Conservation (phyloP, 2,797 vertebrate species). For the Malacoraja senta region DNA sequence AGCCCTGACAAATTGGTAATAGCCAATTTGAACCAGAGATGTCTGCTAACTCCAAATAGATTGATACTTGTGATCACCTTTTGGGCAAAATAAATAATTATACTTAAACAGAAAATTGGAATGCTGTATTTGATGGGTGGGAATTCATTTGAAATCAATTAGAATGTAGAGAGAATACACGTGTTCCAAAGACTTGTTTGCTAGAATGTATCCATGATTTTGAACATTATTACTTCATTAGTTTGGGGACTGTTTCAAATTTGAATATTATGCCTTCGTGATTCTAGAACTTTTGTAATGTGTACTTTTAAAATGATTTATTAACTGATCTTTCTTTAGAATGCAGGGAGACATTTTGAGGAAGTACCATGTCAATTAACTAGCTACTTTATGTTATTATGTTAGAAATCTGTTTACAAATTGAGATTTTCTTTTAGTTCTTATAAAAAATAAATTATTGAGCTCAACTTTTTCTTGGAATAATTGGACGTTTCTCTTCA, state of each 20-base stretch:
- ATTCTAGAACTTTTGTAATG: constrained; percentile 15
- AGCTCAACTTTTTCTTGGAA: neutral
- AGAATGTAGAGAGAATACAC: neutral
- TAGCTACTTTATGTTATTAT: neutral
- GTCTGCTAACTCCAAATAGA: neutral
- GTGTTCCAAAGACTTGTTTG: neutral
- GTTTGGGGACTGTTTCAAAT: neutral
- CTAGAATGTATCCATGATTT: constrained; percentile 21
- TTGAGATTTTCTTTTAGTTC: neutral
- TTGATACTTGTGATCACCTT: neutral
- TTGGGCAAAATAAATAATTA: neutral
- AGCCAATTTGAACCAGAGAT: neutral
- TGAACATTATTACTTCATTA: constrained; percentile 16
- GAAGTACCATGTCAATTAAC: neutral
- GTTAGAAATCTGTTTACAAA: neutral
- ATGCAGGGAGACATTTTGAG: neutral
- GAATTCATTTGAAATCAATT: neutral
- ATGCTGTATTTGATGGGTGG: neutral
- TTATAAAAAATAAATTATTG: neutral
- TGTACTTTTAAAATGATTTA: constrained; percentile 31
- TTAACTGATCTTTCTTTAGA: constrained; percentile 1
- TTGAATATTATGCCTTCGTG: neutral
- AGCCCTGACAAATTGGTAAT: neutral
- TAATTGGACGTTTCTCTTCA: neutral
- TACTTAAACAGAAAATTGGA: neutral